phyloP scores from a whole-genome alignment of 2,113 vertebrate species.

The Hippocampus abdominalis region DNA sequence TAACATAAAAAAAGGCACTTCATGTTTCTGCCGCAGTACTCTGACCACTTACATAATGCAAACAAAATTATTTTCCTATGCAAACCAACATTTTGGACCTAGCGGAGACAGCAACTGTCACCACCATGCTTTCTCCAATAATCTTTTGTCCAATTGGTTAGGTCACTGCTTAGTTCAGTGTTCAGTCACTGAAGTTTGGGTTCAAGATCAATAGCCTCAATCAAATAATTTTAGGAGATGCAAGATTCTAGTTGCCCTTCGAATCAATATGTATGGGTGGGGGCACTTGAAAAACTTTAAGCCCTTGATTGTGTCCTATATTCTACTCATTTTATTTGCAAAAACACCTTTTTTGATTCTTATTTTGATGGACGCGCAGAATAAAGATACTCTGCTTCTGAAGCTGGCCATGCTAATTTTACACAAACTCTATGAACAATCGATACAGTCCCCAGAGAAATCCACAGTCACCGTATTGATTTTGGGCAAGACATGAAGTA shows the following conservation, averaged over 20 bases:
- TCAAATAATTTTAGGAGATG: slow-evolving; percentile 2
- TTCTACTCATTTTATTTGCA: slow-evolving; percentile 29
- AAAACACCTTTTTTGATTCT: slow-evolving; percentile 11
- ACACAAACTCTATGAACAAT: slow-evolving; percentile 52
- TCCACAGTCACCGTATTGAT: slow-evolving; percentile 43
- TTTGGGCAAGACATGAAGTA: slow-evolving; percentile 46
- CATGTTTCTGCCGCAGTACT: too few species aligned
- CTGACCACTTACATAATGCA: too few species aligned
- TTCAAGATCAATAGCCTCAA: too few species aligned
- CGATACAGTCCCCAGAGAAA: slow-evolving; percentile 39
- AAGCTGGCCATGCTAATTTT: slow-evolving; percentile 36
- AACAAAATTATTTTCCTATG: too few species aligned
- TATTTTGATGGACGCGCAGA: neutral
- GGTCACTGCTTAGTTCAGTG: too few species aligned
- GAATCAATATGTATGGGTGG: slow-evolving; percentile 19
- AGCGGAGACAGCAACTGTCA: too few species aligned
- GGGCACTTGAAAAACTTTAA: slow-evolving; percentile 20
- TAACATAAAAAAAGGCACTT: too few species aligned
- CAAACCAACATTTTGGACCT: too few species aligned
- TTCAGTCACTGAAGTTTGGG: too few species aligned
- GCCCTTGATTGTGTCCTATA: slow-evolving; percentile 36
- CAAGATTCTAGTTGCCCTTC: neutral
- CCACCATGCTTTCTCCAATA: too few species aligned
- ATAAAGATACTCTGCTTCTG: slow-evolving; percentile 22
- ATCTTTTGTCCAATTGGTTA: too few species aligned